Evolutionary conservation across 2,888 invertebrate genomes (phyloP), one percentile per base, ranked within the genome.

Genomic region (Neoaliturus tenellus): DNA sequence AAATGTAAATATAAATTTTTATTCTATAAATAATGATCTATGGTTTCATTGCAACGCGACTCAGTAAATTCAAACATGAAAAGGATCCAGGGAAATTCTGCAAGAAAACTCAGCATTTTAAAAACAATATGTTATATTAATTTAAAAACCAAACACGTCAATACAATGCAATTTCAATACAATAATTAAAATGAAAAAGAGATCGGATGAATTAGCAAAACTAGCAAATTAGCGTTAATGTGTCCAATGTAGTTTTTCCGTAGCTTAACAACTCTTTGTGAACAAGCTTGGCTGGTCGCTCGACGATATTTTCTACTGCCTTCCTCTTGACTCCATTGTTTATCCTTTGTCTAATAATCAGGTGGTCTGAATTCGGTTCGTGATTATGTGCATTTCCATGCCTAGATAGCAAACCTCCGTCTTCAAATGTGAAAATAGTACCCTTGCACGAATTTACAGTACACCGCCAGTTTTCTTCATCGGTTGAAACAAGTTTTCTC

Each of bases 131-230:
- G 58, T 58, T 58, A 58, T 58, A 58, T 58, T 58, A 58, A 58
- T 58, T 58, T 58, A 58, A 58, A 58, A 44, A 44, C 44, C 44
- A 44, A 44, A 44, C 44, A 44, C 44, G 67, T 31, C 67, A 67
- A 67, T 67, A 67, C 33, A 67, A 67, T 67, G 35, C 67, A 67
- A 67, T 67, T 67, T 67, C 67, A 67, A 67, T 67, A 67, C 67
- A 67, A 67, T 67, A 67, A 67, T 67, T 67, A 67, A 67, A 67
- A 67, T 67, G 33, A 67, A 31, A 67, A 67, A 67, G 67, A 67
- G 67, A 33, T 67, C 31, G 55, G 55, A 55, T 55, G 55, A 55
- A 55, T 55, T 55, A 55, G 55, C 55, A 55, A 55, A 55, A 55
- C 44, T 55, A 55, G 23, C 55, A 55, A 23, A 55, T 23, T 55